Evolutionary conservation across 2,888 invertebrate genomes (phyloP), one percentile per base, ranked within the genome.

Genomic region (Platerodrilus igneus): DNA sequence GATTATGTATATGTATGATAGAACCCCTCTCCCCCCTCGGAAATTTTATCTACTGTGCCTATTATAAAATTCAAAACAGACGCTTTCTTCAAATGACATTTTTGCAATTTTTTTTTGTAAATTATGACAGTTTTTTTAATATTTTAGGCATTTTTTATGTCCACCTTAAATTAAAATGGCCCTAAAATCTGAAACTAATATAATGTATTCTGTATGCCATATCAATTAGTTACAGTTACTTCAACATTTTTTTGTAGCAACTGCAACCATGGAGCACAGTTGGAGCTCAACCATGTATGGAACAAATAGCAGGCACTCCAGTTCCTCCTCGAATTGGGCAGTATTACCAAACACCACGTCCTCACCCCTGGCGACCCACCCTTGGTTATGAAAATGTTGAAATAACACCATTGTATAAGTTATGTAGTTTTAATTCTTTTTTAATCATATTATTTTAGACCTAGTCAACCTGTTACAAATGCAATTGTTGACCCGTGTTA

Each of bases 321-420:
- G 68, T 77, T 45, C 81, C 83, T 7, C 71, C 78, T 2, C 75
- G 81, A 55, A 75, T 82, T 18, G 83, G 81, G 22, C 75, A 79
- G 55, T 82, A 81, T 55, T 83, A 81, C 63, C 78, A 83, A 68
- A 78, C 84, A 1, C 80, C 84, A 1, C 76, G 79, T 48, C 81
- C 81, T 39, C 85, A 86, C 64, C 84, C 86, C 10, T 87, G 87
- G 87, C 72, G 85, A 41, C 84, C 86, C 14, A 83, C 83, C 10
- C 73, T 84, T 67, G 84, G 84, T 33, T 87, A 82, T 63, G 86
- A 87, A 68, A 81, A 78, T 59, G 75, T 86, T 39, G 83, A 86
- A 70, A 78, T 83, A 10, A 79, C 78, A 40, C 83, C 85, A 31
- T 71, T 86, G 80, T 83, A 70, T 70, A 38, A 13, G 26, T n/a